Evolutionary conservation across 2,113 vertebrate genomes (phyloP), one percentile per base, ranked within the genome.

Genomic region (Varanus komodoensis): DNA sequence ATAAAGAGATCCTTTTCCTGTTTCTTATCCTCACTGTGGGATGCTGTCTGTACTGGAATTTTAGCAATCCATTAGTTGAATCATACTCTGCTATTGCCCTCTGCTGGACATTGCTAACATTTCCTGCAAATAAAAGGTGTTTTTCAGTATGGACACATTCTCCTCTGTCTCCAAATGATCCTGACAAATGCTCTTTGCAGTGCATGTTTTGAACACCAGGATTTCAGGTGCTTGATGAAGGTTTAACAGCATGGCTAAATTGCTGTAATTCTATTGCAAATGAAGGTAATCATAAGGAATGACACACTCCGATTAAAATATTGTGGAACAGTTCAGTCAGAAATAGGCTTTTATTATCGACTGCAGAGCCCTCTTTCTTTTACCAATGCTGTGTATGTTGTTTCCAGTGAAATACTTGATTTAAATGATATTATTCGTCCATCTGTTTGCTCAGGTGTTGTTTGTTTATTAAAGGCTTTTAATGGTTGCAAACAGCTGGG

Each of bases 371-470:
- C 48, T 25, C 71, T 71, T 77, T 44, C 50, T 87, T 87, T 48
- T 75, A 50, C 86, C 14, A 79, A n/a, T 27, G 52, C 61, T 44
- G n/a, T 57, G 80, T 87, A 61, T 27, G 38, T 54, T 34, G 48
- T 64, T 85, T 88, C n/a, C 57, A 74, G 69, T 77, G 67, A 17
- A 81, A 61, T 88, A 87, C 68, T 94, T 92, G n/a, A 92, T 89
- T 95, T 90, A 68, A 34, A 88, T 92, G 48, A 77, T 34, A 57
- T 91, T 86, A 82, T 25, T 89, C 50, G 57, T 83, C 87, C 89
- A 87, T 87, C 87, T 95, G 77, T 89, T 91, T 89, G 73, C 75
- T 93, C 86, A 87, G 91, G 88, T 87, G 75, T 78, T 85, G 91
- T 91, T 82, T 88, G 85, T 87, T 91, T 86, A 89, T 84, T 89